Evolutionary conservation across 2,888 invertebrate genomes (phyloP), one percentile per base, ranked within the genome.

Genomic region (Bibio marci): DNA sequence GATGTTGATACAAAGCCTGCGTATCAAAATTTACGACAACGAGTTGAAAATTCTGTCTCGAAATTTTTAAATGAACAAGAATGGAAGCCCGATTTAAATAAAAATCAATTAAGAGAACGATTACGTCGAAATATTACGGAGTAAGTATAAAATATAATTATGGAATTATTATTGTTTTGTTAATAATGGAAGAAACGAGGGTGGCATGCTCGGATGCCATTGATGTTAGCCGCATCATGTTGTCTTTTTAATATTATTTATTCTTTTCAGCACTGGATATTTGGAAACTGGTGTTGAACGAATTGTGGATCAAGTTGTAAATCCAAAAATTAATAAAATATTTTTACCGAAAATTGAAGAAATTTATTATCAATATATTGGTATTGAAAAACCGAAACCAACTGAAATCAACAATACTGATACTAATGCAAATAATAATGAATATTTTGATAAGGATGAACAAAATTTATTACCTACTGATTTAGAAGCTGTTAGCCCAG

Each of bases 1-100:
- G 94, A 94, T 65, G 91, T 94, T 39, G 94, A 95, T 59, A 92
- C 92, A 0, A 83, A 91, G 68, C 92, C 94, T 31, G 92, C 94
- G 0, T 95, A 90, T 59, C 90, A 91, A 58, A 94, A 94, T 64
- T 66, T 94, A 12, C 69, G 82, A 33, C 85, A 87, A 54, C 70
- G 91, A 39, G 91, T 94, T 1, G 91, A 92, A 59, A 77, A 73
- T 38, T 80, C 83, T 11, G 91, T 92, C 0, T 69, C 76, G n/a
- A 72, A 78, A 6, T 94, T 88, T 58, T 66, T 95, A 11, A 69
- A 73, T 0, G 73, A 77, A 14, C 85, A 88, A 56, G 70, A 67
- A 49, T 95, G 92, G 92, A 78, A 73, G 45, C 74, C 86, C 1
- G 85, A 85, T 49, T 66, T 88, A 40, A 91, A 91, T 61, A 94